Evolutionary conservation across 2,888 invertebrate genomes (phyloP).

Genomic region (Cosmia trapezina): DNA sequence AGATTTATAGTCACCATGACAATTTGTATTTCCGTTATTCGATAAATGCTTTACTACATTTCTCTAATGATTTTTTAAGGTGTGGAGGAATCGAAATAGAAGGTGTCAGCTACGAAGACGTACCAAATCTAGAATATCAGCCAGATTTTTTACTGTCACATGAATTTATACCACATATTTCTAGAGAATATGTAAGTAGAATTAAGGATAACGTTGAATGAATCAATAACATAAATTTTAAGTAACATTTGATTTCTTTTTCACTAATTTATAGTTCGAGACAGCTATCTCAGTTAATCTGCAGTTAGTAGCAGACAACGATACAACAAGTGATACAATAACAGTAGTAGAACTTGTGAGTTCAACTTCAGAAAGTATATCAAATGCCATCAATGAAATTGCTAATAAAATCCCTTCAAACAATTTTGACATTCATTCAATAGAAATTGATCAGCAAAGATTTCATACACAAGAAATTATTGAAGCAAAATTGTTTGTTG

Average conservation of each 20-base stretch:
- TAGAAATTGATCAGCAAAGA: not conserved
- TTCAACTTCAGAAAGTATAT: not conserved
- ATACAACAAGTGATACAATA: not conserved
- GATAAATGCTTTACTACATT: too few relatives aligned
- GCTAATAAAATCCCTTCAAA: not conserved
- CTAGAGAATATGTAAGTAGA: not conserved
- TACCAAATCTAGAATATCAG: not conserved
- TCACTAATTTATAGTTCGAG: not conserved
- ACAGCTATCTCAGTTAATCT: conserved; percentile 1
- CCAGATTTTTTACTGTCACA: not conserved
- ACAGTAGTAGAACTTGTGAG: not conserved
- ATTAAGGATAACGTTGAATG: too few relatives aligned
- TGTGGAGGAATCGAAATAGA: not conserved
- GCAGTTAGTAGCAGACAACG: not conserved
- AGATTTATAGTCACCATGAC: not conserved
- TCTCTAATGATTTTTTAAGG: not conserved
- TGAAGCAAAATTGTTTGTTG: not conserved
- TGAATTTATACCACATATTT: conserved; percentile 1
- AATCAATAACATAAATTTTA: too few relatives aligned
- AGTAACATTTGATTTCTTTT: not conserved
- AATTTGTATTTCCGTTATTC: not conserved
- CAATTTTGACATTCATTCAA: not conserved
- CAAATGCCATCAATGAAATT: not conserved
- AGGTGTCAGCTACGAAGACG: not conserved
- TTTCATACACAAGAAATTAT: not conserved